Evolutionary conservation across 2,113 vertebrate species (phyloP).

Genomic region (Prinia subflava): DNA sequence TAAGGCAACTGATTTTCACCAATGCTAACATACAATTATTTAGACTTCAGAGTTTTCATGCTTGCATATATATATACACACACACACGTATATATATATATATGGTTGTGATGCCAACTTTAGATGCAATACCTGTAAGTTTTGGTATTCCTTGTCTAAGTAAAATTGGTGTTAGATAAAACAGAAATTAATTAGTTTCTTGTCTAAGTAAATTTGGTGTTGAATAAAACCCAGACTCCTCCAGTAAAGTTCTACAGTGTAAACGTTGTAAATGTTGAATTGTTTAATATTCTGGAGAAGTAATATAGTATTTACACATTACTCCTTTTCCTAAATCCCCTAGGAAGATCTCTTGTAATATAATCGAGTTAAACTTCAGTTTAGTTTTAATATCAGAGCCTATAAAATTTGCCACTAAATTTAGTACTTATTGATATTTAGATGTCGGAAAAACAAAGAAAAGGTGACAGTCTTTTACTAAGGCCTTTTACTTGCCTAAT

Average conservation of each 20-base stretch:
- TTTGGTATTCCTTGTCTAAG: neutral
- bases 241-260: neutral
- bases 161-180: neutral
- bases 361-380: neutral
- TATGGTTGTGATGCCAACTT: neutral
- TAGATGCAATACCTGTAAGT: neutral
- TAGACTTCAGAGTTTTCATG: neutral
- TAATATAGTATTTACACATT: neutral
- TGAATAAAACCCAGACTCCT: neutral
- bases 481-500: neutral
- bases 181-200: neutral
- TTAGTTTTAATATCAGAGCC: neutral
- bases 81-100: accelerated
- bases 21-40: neutral
- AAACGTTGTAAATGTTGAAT: neutral
- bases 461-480: accelerated
- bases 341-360: neutral
- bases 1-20: neutral
- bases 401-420: neutral
- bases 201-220: neutral
- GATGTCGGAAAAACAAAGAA: neutral
- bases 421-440: neutral
- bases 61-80: accelerated
- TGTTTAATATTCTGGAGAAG: neutral
- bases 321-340: neutral